Evolutionary conservation across 1,140 invertebrate species (phyloP), one percentile per base, ranked within the genome.

Genomic region (Temnothorax curvispinosus): DNA sequence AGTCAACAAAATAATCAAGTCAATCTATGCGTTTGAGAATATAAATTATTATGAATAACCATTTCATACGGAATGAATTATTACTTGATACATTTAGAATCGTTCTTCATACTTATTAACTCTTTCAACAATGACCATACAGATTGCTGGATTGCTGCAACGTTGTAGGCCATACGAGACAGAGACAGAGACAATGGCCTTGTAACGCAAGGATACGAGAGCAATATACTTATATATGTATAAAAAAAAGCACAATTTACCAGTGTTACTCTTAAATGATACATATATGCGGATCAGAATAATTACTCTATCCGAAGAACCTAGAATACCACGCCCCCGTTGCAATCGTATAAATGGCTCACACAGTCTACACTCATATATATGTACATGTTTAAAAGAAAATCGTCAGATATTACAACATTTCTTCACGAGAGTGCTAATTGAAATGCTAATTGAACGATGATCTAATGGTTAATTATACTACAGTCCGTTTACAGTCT

Each of bases 341-440:
- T 72, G 32, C 47, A 85, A 86, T 78, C 54, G 75, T 86, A 65
- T 85, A 47, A 62, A 81, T 84, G 85, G 72, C 64, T 87, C 86
- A 67, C n/a, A 67, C n/a, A 65, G 85, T 80, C 86, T 90, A 90
- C 54, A 84, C 67, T 77, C 81, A 69, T 71, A 74, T 88, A 11
- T 54, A 85, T 91, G 84, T 89, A 91, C 80, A 84, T 32, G 8
- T 75, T 75, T 13, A 41, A 75, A 56, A 72, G 52, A 44, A 60
- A 84, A 84, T 56, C 41, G 18, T 60, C 50, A 60, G 80, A 18
- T 84, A 84, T 84, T 84, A 62, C 80, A 84, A 75, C 41, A 74
- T 41, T n/a, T 69, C 32, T 74, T 41, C 13, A 75, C n/a, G 13
- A 84, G n/a, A 62, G 18, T 72, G 54, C 69, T 74, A 74, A 84